Percentiles rank a stretch among this genome's conserved stretches.
Evolutionary conservation across 2,113 vertebrate species (phyloP).

Genomic region (Struthidea cinerea): DNA sequence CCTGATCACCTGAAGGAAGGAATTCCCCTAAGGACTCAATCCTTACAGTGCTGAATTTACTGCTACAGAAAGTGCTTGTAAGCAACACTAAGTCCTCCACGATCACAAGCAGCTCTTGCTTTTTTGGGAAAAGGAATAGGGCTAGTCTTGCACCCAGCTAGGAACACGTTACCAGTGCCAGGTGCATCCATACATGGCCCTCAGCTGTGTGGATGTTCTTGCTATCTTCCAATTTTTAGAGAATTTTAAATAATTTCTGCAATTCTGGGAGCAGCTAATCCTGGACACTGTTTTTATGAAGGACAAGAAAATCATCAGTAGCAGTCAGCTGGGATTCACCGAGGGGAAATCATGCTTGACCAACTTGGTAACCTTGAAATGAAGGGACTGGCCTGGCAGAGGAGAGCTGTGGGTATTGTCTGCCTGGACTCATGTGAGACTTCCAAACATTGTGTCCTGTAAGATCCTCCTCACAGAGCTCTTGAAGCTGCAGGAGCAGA

Average conservation of each 20-base stretch:
- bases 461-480: not conserved
- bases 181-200: not conserved
- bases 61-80: not conserved
- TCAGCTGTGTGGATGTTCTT: not conserved
- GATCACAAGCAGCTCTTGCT: not conserved
- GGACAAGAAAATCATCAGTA: not conserved
- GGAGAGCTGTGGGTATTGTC: not conserved
- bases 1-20: not conserved
- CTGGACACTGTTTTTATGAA: not conserved
- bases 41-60: not conserved
- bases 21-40: not conserved
- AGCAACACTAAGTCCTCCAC: not conserved
- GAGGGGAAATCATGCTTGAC: not conserved
- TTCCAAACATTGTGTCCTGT: not conserved
- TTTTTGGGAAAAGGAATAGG: not conserved
- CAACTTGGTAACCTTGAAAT: not conserved
- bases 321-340: not conserved
- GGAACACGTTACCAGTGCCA: not conserved
- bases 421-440: not conserved
- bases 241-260: not conserved
- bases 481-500: not conserved
- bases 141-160: not conserved
- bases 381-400: not conserved
- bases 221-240: not conserved
- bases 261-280: not conserved